Evolutionary conservation across 2,888 invertebrate genomes (phyloP).

Genomic region (Philereme vetulata): DNA sequence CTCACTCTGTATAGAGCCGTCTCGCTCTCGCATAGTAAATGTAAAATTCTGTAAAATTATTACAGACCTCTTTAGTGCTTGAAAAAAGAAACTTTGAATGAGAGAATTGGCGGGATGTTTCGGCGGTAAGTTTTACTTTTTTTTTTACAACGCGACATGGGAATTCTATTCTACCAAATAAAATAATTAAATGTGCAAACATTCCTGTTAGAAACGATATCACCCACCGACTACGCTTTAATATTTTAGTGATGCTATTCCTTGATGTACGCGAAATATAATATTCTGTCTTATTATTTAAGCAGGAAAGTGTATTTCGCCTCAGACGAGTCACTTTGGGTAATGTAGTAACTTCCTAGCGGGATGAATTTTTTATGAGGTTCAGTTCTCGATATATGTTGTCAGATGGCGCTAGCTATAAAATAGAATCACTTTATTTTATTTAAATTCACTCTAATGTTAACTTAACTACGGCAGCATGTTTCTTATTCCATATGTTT

Average conservation of each 20-base stretch:
- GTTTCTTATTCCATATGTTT: no score
- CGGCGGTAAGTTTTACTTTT: slow-evolving; percentile 23
- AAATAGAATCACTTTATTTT: neutral
- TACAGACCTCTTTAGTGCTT: slow-evolving; percentile 2
- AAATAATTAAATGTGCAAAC: slow-evolving; percentile 50
- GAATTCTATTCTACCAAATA: slow-evolving; percentile 21
- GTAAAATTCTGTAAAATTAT: slow-evolving; percentile 35
- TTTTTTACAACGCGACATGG: slow-evolving; percentile 26
- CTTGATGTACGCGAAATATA: slow-evolving; percentile 43
- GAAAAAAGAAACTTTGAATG: slow-evolving; percentile 8
- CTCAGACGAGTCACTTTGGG: slow-evolving; percentile 47
- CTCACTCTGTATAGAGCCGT: slow-evolving; percentile 38
- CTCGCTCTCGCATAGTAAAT: slow-evolving; percentile 44
- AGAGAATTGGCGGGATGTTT: slow-evolving; percentile 17
- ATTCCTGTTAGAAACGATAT: slow-evolving; percentile 53
- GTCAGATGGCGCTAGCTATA: slow-evolving; percentile 16
- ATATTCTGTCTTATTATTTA: slow-evolving; percentile 45
- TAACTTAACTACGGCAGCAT: no score
- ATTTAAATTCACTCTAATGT: no score
- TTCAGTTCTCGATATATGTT: slow-evolving; percentile 43
- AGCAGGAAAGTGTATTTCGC: slow-evolving; percentile 46
- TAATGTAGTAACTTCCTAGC: slow-evolving; percentile 69
- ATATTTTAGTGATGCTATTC: slow-evolving; percentile 69
- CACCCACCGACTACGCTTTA: slow-evolving; percentile 56
- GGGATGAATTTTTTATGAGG: slow-evolving; percentile 66